phyloP scores from a whole-genome alignment of 2,888 invertebrate genomes.

The Hydriomena furcata region DNA sequence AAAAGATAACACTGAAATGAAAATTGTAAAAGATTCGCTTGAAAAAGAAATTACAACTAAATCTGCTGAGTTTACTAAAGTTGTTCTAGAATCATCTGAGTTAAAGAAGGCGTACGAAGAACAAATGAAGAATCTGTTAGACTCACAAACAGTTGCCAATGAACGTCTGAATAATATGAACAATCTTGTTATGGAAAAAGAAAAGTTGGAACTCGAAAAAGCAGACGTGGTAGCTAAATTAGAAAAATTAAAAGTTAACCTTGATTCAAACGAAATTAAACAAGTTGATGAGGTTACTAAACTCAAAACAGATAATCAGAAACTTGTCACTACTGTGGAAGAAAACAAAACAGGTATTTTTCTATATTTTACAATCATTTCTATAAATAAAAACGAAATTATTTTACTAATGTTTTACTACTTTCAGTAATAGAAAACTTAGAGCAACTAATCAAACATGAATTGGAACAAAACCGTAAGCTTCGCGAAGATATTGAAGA shows the following conservation, averaged over 20 bases:
- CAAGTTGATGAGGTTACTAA: slow-evolving; percentile 23
- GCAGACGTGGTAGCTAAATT: slow-evolving; percentile 26
- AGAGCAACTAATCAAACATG: slow-evolving; percentile 49
- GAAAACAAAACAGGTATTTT: slow-evolving; percentile 50
- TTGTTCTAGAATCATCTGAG: slow-evolving; percentile 35
- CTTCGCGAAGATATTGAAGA: slow-evolving; percentile 41
- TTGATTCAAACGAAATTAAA: slow-evolving; percentile 21
- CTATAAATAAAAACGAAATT: background rate
- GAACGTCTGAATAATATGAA: slow-evolving; percentile 38
- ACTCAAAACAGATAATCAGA: slow-evolving; percentile 39
- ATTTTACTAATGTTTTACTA: background rate
- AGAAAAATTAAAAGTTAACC: slow-evolving; percentile 25
- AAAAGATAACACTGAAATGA: slow-evolving; percentile 41
- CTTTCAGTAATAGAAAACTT: slow-evolving; percentile 56
- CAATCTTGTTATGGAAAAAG: slow-evolving; percentile 48
- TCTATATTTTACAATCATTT: background rate
- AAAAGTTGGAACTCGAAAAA: slow-evolving; percentile 31
- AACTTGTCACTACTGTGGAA: slow-evolving; percentile 40
- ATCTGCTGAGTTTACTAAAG: slow-evolving; percentile 35
- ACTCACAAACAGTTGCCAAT: slow-evolving; percentile 43
- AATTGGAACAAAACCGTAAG: slow-evolving; percentile 45
- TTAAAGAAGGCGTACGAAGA: slow-evolving; percentile 43
- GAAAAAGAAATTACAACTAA: slow-evolving; percentile 34
- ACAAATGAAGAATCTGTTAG: slow-evolving; percentile 44
- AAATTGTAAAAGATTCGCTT: slow-evolving; percentile 33